A percentile compares a stretch with the other conserved stretches of the same genome.
These are phyloP conservation scores for Acanthochromis polyacanthus DNA, from an alignment of 2,113 vertebrate genomes.

Conservation along the genomic window DNA sequence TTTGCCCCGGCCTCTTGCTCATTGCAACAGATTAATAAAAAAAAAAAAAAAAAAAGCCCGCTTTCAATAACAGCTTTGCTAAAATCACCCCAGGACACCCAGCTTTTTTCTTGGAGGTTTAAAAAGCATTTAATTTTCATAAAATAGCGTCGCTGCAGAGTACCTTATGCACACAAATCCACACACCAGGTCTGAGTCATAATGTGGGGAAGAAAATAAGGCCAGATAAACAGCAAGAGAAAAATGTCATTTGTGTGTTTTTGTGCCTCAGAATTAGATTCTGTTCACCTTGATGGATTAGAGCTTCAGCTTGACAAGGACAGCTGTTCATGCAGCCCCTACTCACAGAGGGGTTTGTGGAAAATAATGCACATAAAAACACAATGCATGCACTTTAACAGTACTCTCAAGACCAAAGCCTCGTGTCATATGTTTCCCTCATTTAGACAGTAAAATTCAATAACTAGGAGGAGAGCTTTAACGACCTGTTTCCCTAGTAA, in stretches of 20 bases:
- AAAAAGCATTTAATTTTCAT: constrained; percentile 48
- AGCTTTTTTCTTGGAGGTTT: constrained; percentile 34
- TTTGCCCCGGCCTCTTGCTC: constrained; percentile 29
- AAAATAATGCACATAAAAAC: constrained; percentile 4
- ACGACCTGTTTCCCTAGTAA: constrained; percentile 70
- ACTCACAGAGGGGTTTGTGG: constrained; percentile 5
- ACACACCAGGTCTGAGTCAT: constrained; percentile 58
- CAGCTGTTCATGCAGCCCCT: constrained; percentile 13
- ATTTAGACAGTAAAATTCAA: constrained; percentile 42
- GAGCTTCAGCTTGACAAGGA: constrained; percentile 30
- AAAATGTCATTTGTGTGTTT: constrained; percentile 9
- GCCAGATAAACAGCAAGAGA: constrained; percentile 34
- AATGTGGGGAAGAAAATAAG: constrained; percentile 18
- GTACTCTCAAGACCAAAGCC: neutral
- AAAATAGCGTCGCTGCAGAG: constrained; percentile 33
- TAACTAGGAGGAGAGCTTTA: constrained; percentile 57
- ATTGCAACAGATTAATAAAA: constrained; percentile 48
- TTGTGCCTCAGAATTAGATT: constrained; percentile 10
- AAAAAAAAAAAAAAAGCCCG: constrained; percentile 21
- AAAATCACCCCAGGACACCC: constrained; percentile 37
- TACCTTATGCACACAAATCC: constrained; percentile 18
- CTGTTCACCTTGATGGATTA: constrained; percentile 57
- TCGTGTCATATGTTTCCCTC: constrained; percentile 19
- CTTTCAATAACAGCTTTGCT: constrained; percentile 50
- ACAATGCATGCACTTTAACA: constrained; percentile 7